Evolutionary conservation across 2,888 invertebrate genomes (phyloP), one percentile per base, ranked within the genome.

Genomic region (Eretmocerus hayati): DNA sequence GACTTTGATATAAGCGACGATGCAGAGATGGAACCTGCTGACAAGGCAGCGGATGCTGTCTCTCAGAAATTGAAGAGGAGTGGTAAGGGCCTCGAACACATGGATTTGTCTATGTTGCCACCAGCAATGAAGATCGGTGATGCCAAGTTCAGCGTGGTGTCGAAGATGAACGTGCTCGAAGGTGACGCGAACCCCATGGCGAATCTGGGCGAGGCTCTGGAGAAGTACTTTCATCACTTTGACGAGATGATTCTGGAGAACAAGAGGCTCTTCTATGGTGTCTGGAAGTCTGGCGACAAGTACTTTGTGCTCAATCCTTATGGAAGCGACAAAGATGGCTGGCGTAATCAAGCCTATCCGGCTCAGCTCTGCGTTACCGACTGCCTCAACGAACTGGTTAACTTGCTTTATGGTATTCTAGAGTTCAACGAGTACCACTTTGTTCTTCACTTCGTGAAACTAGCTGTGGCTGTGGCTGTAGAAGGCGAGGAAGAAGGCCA

Each of bases 301-400:
- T 70, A 59, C 43, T 62, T 56, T 30, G 4, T 68, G 4, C 62
- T 71, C 9, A 69, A 71, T 58, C 62, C 67, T n/a, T 70, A 71
- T 21, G 71, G 71, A 0, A 56, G 55, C 35, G 63, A 67, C 33
- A 40, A 43, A 3, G 62, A 67, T 6, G 69, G 69, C 20, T 67
- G 65, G 64, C 56, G 63, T 22, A 32, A 61, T 20, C 56, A 57
- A 3, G 54, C 49, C n/a, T 42, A 56, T 18, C 61, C 66, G 0
- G 65, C 65, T 8, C 54, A 58, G 1, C 50, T 71, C 22, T 47
- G 56, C 1, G 63, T 67, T 1, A 59, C 58, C 0, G 62, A 62
- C 5, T 59, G 46, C 18, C 49, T 69, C 6, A 60, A 58, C 15
- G 66, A 68, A 40, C 47, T 71, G 9, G 50, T 57, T 4, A 58